Percentiles rank a stretch among this genome's conserved stretches.
Evolutionary conservation across 2,888 invertebrate species (phyloP).

Genomic region (Tolmerus cingulatus): DNA sequence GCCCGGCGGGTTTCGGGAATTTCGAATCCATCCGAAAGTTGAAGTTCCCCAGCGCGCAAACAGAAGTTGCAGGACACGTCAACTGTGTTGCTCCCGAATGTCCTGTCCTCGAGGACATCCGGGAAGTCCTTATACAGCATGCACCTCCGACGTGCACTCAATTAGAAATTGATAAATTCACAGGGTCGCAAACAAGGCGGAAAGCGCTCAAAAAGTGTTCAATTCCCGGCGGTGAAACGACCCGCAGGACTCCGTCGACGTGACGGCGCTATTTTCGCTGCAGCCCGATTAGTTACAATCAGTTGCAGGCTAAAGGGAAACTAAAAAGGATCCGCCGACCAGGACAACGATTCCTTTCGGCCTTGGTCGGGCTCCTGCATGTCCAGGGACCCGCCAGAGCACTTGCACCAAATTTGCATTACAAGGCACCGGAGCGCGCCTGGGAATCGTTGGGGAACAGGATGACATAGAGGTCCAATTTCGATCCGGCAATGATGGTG

Average conservation of each 20-base stretch:
- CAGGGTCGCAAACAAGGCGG: background rate
- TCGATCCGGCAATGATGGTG: background rate
- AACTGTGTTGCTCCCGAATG: background rate
- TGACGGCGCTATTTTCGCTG: background rate
- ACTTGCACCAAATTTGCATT: constrained; percentile 8
- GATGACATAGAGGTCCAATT: background rate
- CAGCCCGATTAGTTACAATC: background rate
- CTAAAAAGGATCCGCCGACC: background rate
- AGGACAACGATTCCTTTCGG: background rate
- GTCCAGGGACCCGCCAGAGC: background rate
- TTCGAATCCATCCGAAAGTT: background rate
- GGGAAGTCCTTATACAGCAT: background rate
- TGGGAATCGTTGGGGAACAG: background rate
- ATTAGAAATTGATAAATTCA: background rate
- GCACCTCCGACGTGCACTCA: background rate
- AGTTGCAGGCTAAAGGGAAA: background rate
- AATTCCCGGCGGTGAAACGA: background rate
- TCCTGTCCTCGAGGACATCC: background rate
- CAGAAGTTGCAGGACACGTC: background rate
- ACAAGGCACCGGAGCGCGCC: background rate
- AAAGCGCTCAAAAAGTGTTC: background rate
- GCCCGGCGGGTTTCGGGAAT: background rate
- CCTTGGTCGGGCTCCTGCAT: background rate
- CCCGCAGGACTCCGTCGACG: background rate
- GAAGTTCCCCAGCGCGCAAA: background rate